These are phyloP conservation scores for Lapara coniferarum DNA, from an alignment of 2,888 invertebrate species.

Conservation along the genomic window DNA sequence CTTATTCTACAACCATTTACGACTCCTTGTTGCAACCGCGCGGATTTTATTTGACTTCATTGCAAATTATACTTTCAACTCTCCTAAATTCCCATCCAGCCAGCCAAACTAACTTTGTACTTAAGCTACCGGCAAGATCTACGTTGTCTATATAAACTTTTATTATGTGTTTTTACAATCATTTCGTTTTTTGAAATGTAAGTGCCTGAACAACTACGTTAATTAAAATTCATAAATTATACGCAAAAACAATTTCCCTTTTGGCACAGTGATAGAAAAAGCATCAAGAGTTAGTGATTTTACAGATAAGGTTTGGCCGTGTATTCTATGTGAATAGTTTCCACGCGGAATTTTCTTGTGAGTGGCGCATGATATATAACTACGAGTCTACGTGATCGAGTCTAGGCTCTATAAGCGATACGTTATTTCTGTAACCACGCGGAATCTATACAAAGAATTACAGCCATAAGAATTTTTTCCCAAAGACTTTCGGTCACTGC, in stretches of 20 bases:
- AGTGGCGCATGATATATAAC: too few relatives aligned
- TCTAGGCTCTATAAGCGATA: too few relatives aligned
- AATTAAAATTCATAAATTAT: slow-evolving; percentile 1
- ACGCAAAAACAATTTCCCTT: slow-evolving; percentile 12
- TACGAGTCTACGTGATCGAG: too few relatives aligned
- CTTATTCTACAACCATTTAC: too few relatives aligned
- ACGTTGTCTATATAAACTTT: slow-evolving; percentile 34
- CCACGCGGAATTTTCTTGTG: too few relatives aligned
- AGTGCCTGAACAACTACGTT: slow-evolving; percentile 7
- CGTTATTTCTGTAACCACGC: too few relatives aligned
- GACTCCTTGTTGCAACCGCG: not conserved
- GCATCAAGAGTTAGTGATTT: not conserved
- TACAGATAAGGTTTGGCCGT: not conserved
- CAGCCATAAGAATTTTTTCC: too few relatives aligned
- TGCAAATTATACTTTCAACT: not conserved
- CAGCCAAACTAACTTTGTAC: slow-evolving; percentile 42
- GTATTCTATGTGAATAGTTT: too few relatives aligned
- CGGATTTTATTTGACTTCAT: not conserved
- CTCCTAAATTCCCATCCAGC: not conserved
- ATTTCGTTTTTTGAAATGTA: slow-evolving; percentile 1
- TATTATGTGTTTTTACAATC: slow-evolving; percentile 29
- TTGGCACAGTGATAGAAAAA: slow-evolving; percentile 23
- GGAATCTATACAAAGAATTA: too few relatives aligned
- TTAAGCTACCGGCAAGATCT: slow-evolving; percentile 55
- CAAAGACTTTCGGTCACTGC: not conserved